Base-by-base conservation (phyloP, 2,113 vertebrate genomes). In the Hippolais icterina region DNA sequence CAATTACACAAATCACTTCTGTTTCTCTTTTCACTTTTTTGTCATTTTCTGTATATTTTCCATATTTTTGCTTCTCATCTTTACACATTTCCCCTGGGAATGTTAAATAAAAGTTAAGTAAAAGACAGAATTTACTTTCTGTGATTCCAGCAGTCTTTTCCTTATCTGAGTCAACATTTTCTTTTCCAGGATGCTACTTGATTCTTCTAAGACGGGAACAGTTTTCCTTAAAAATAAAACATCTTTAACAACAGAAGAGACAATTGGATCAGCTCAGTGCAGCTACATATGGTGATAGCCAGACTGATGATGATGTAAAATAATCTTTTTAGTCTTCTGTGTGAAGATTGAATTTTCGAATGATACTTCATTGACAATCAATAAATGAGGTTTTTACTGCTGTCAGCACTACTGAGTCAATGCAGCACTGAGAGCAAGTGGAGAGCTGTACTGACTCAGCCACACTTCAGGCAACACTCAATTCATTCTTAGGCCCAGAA, bases 341-440 rank as follows among this genome's bases (percentile, higher is more conserved):
- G 85, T 93, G 75, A 85, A 92, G 79, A 42, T 25, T 81, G 50
- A 25, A 9, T 83, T 80, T 88, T 78, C 60, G 35, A 96, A 71
- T 56, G 71, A 74, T 78, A 56, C 68, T 94, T 93, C 86, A 68
- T 16, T 88, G 88, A 49, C 90, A 93, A 94, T 88, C 92, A 83
- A 60, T 90, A 96, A 92, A 89, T 6, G n/a, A 69, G 54, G 37
- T 76, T 92, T 90, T 83, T 91, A 82, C 65, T 82, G 53, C 94
- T 96, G 94, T 93, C 89, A 93, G 81, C 81, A 52, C 91, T 63
- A 15, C 2, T 2, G 75, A 94, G 85, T 66, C 9, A 5, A 69
- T 6, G 11, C 65, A 79, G 68, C 0, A 0, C 82, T 72, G 39
- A 87, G 70, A 87, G 70, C 46, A 57, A 95, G 75, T 8, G 66